Base-by-base conservation (phyloP, 2,888 invertebrate genomes). In the Nasonovia ribisnigri region DNA sequence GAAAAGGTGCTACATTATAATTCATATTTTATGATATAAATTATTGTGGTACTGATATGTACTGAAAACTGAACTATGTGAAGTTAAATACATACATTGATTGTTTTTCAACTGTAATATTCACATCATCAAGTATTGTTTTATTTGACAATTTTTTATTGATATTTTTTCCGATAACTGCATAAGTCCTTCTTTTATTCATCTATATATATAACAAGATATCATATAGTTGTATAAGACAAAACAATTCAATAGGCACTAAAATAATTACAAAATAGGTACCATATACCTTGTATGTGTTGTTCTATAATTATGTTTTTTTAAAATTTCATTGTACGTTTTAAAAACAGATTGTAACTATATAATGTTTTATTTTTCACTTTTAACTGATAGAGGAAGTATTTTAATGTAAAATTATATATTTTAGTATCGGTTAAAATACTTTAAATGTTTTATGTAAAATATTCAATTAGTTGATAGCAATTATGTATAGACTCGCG, bases 61-160 rank as follows among this genome's bases (percentile, higher is more conserved):
- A 51, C 4, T 20, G 51, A 51, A 48, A 3, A 51, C 4, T 20
- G 51, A 51, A 48, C 51, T 51, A 51, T 51, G 51, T 0, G 2
- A 24, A 20, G 36, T n/a, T 43, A 54, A 42, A 43, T 84, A 93
- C 93, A 11, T 93, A 90, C 93, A 93, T 93, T 36, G 93, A 89
- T 93, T 57, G 88, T 57, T 90, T 93, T 93, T 90, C 67, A 26
- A 93, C 29, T 8, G 54, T 36, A 20, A 93, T 93, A 84, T 93
- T 90, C 46, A 93, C 11, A 90, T 42, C 46, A 89, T 93, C n/a
- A 10, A 93, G 89, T 90, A 93, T 90, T 57, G 57, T 84, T 88
- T 90, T 93, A 84, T 84, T 93, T 57, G 36, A 26, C 36, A 26
- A 48, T 84, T 84, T 43, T 84, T 84, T 89, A 13, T 48, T 26